Percentiles rank a stretch among this genome's conserved stretches.
Evolutionary conservation across 2,113 vertebrate species (phyloP).

Genomic region (Bufo bufo): DNA sequence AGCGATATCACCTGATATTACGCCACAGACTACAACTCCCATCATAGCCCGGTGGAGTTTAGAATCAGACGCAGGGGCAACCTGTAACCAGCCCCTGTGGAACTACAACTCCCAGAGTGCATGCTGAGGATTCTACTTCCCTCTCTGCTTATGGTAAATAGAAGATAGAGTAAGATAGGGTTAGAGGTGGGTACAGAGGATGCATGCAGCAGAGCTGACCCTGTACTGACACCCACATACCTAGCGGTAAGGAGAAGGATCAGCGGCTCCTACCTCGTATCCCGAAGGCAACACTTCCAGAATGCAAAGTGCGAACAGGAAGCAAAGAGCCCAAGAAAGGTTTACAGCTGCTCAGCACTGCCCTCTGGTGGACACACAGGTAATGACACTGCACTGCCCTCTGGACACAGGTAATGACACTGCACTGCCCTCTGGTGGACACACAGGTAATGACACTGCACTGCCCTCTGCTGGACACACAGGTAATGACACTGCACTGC

Average conservation of each 20-base stretch:
- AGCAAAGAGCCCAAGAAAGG: background rate
- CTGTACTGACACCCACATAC: background rate
- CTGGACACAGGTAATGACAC: background rate
- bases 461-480: background rate
- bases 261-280: background rate
- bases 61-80: background rate
- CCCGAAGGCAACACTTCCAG: background rate
- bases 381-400: background rate
- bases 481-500: background rate
- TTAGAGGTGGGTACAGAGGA: background rate
- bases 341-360: background rate
- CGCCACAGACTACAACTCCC: background rate
- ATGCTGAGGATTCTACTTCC: background rate
- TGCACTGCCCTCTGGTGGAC: no score
- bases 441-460: no score
- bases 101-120: slow-evolving; percentile 5
- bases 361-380: background rate
- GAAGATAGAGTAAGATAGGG: no score
- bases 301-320: slow-evolving; percentile 39
- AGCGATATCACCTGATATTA: background rate
- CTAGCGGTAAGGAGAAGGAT: background rate
- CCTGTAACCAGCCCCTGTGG: background rate
- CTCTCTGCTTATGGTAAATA: background rate
- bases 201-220: background rate
- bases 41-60: background rate